phyloP scores from a whole-genome alignment of 2,888 invertebrate genomes.

The Tachina fera region DNA sequence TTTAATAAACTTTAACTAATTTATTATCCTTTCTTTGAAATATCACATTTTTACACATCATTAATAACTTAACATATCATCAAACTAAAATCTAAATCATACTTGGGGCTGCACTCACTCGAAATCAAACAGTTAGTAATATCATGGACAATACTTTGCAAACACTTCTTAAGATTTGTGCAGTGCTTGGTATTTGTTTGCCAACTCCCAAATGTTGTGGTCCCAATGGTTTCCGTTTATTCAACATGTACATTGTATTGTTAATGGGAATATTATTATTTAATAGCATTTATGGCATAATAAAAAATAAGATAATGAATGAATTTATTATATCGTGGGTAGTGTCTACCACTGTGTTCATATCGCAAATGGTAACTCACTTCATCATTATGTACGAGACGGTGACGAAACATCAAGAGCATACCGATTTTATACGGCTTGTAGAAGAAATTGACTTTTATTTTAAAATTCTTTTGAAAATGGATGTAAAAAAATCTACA shows the following conservation, averaged over 20 bases:
- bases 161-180: slow-evolving; percentile 52
- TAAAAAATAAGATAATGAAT: slow-evolving; percentile 23
- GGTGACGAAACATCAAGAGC: slow-evolving; percentile 50
- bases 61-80: slow-evolving; percentile 44
- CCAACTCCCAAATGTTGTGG: slow-evolving; percentile 1
- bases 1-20: too few relatives aligned
- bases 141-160: slow-evolving; percentile 45
- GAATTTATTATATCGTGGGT: slow-evolving; percentile 65
- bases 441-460: slow-evolving; percentile 57
- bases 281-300: slow-evolving; percentile 45
- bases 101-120: neutral
- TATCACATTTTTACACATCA: neutral
- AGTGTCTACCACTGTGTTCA: slow-evolving; percentile 63
- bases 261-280: slow-evolving; percentile 19
- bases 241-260: slow-evolving; percentile 38
- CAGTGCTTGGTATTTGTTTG: slow-evolving; percentile 63
- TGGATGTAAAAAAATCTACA: slow-evolving; percentile 12
- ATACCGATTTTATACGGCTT: slow-evolving; percentile 59
- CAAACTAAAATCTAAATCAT: slow-evolving; percentile 13
- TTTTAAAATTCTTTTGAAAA: slow-evolving; percentile 62
- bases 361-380: slow-evolving; percentile 63
- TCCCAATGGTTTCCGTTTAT: neutral
- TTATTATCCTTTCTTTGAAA: too few relatives aligned
- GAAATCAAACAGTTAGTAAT: neutral
- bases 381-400: slow-evolving; percentile 68